A percentile compares a stretch with the other conserved stretches of the same genome.
Conservation (phyloP, 2,888 invertebrate genomes). For the Neoscelio sp. region DNA sequence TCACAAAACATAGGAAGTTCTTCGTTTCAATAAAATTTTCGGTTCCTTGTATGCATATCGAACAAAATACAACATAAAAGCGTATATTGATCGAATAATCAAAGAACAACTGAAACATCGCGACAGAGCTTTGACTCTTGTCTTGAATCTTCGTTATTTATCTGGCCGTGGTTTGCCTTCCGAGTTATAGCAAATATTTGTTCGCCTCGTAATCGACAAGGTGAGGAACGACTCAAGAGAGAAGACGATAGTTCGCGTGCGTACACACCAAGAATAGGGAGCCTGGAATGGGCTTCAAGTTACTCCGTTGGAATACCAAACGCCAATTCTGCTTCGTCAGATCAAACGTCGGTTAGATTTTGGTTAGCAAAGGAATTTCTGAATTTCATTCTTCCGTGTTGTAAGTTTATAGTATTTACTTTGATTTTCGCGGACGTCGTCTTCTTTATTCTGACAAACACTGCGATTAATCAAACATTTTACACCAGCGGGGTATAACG, state of each 20-base stretch:
- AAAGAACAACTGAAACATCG: slow-evolving; percentile 66
- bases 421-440: slow-evolving; percentile 43
- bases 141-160: slow-evolving; percentile 74
- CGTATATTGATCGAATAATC: slow-evolving; percentile 67
- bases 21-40: slow-evolving; percentile 44
- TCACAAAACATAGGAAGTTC: slow-evolving; percentile 12
- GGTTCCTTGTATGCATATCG: slow-evolving; percentile 52
- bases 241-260: slow-evolving; percentile 77
- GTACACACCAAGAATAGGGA: slow-evolving; percentile 75
- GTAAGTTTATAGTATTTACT: slow-evolving; percentile 48
- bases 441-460: slow-evolving; percentile 10
- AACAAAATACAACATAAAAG: slow-evolving; percentile 60
- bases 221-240: slow-evolving; percentile 72
- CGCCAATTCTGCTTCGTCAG: slow-evolving; percentile 76
- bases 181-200: slow-evolving; percentile 80
- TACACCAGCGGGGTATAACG: not conserved
- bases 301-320: slow-evolving; percentile 79
- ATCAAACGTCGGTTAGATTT: slow-evolving; percentile 76
- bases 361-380: slow-evolving; percentile 72
- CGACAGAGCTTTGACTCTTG: slow-evolving; percentile 68
- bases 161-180: slow-evolving; percentile 72
- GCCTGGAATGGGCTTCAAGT: slow-evolving; percentile 71
- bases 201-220: slow-evolving; percentile 75
- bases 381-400: slow-evolving; percentile 68
- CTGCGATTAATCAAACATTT: slow-evolving; percentile 48